Conservation (phyloP, 2,797 vertebrate genomes). For the Limosa lapponica region DNA sequence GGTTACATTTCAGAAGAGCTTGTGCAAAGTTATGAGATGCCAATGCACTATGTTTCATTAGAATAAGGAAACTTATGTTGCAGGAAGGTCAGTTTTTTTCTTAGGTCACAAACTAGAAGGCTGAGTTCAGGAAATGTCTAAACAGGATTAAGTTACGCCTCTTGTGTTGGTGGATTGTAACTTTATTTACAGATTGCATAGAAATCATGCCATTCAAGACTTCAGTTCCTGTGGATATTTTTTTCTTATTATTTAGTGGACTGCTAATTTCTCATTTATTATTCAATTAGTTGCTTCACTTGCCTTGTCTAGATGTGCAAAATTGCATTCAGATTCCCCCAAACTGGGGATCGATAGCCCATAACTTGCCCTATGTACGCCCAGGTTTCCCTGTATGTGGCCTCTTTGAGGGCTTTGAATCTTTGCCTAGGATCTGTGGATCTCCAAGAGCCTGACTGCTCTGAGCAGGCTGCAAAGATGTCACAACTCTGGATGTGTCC, state of each 20-base stretch:
- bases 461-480: background rate
- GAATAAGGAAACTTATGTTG: background rate
- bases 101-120: background rate
- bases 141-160: background rate
- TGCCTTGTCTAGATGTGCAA: background rate
- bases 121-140: background rate
- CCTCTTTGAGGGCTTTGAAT: background rate
- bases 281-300: background rate
- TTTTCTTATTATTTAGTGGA: background rate
- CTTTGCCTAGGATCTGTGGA: background rate
- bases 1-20: background rate
- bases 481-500: background rate
- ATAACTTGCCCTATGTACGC: fast-evolving
- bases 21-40: background rate
- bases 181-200: background rate
- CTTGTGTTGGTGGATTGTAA: background rate
- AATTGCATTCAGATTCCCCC: background rate
- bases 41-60: background rate
- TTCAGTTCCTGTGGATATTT: background rate
- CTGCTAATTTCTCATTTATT: background rate
- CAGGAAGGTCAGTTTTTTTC: background rate
- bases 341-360: fast-evolving
- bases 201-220: background rate
- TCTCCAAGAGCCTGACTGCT: background rate
- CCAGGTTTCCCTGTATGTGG: background rate